Conservation (phyloP, 2,113 vertebrate genomes). For the Pagrus major region DNA sequence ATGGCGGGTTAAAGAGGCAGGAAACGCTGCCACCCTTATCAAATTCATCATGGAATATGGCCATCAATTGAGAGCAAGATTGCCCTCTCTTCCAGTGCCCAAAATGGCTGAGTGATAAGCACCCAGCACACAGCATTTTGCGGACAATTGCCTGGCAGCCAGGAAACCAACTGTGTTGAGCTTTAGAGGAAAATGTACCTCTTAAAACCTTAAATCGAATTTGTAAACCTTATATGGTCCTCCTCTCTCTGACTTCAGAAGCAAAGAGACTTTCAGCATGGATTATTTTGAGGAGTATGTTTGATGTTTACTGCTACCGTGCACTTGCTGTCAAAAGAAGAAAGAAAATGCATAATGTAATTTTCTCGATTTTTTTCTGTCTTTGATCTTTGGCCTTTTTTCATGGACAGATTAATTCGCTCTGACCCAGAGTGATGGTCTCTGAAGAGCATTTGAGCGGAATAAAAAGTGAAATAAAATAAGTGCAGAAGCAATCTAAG, state of each 20-base stretch:
- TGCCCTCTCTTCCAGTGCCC: conserved; percentile 9
- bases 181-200: background rate
- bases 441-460: conserved; percentile 31
- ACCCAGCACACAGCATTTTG: conserved; percentile 2
- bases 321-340: background rate
- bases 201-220: conserved; percentile 7
- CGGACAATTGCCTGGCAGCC: conserved; percentile 28
- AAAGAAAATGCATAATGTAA: background rate
- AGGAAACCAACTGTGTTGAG: conserved; percentile 17
- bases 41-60: conserved; percentile 38
- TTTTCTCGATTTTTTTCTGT: background rate
- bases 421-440: conserved; percentile 12
- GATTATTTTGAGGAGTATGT: conserved; percentile 13
- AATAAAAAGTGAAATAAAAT: conserved; percentile 48
- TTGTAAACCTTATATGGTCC: background rate
- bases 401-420: conserved; percentile 36
- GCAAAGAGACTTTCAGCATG: background rate
- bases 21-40: background rate
- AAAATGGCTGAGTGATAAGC: conserved; percentile 12
- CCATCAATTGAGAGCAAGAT: conserved; percentile 24
- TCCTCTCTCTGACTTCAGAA: background rate
- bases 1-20: conserved; percentile 26
- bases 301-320: conserved; percentile 1
- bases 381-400: conserved; percentile 33
- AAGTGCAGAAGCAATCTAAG: conserved; percentile 31